Percentiles rank a stretch among this genome's conserved stretches.
Conservation (phyloP, 2,797 vertebrate genomes). For the Sebastes oblongus region DNA sequence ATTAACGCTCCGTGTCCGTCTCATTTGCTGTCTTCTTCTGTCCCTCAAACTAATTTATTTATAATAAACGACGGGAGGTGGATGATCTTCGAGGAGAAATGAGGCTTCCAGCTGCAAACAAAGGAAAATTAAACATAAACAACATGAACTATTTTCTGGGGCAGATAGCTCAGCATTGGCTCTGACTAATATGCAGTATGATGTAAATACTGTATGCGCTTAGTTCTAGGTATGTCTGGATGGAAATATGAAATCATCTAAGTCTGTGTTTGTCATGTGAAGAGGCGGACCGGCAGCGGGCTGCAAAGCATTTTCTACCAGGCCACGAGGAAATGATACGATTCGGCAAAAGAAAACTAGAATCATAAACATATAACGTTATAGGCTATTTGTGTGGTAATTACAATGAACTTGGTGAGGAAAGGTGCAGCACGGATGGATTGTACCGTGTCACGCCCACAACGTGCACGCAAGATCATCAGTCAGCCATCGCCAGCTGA, state of each 20-base stretch:
- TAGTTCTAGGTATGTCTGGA: not conserved
- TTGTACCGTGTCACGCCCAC: too few relatives aligned
- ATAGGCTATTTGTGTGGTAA: too few relatives aligned
- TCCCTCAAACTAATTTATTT: not conserved
- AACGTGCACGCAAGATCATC: too few relatives aligned
- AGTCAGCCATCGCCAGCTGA: too few relatives aligned
- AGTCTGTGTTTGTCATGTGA: not conserved
- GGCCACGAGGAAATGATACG: too few relatives aligned
- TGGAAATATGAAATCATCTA: not conserved
- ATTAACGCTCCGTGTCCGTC: not conserved
- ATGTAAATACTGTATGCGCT: not conserved
- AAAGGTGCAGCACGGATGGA: too few relatives aligned
- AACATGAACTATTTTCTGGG: not conserved
- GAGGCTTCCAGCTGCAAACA: not conserved
- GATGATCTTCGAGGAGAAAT: not conserved
- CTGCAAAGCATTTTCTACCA: too few relatives aligned
- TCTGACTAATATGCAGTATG: not conserved
- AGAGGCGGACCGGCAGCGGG: too few relatives aligned
- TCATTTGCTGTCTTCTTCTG: not conserved
- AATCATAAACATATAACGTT: too few relatives aligned
- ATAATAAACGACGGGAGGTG: not conserved
- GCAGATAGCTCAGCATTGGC: not conserved
- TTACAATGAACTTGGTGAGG: too few relatives aligned
- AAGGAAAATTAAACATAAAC: not conserved
- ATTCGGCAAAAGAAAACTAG: too few relatives aligned